These are phyloP conservation scores for Hypselothyrea guttata DNA, from an alignment of 2,888 invertebrate genomes.

Conservation along the genomic window DNA sequence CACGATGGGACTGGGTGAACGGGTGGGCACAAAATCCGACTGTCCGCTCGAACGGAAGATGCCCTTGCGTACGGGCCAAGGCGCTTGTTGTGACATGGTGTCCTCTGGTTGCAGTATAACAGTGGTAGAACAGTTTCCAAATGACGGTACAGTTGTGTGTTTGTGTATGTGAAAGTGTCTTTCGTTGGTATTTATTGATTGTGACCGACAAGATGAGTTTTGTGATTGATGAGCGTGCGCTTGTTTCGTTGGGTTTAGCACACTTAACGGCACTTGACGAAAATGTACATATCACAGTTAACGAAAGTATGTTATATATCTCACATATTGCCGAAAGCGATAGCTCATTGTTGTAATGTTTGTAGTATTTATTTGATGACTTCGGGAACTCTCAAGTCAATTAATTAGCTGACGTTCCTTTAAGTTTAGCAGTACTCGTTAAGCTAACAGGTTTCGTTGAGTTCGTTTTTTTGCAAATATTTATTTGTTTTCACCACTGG, in stretches of 20 bases:
- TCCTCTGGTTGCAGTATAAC: not conserved
- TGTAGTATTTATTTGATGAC: constrained; percentile 3
- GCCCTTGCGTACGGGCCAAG: constrained; percentile 89
- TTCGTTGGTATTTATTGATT: constrained; percentile 35
- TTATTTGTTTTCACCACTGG: too few species aligned
- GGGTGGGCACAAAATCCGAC: constrained; percentile 81
- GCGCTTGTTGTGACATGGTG: constrained; percentile 84
- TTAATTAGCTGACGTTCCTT: constrained; percentile 13
- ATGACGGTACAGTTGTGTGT: not conserved
- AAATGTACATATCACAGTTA: constrained; percentile 24
- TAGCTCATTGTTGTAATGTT: constrained; percentile 46
- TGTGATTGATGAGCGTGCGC: constrained; percentile 39
- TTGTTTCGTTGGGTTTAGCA: constrained; percentile 21
- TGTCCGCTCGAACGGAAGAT: constrained; percentile 83
- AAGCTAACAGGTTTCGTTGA: constrained; percentile 3
- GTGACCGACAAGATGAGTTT: constrained; percentile 61
- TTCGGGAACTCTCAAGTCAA: constrained; percentile 9
- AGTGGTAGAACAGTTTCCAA: not conserved
- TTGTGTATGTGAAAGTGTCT: constrained; percentile 1
- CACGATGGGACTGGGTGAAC: constrained; percentile 82
- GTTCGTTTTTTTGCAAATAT: not conserved
- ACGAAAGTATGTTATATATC: constrained; percentile 44
- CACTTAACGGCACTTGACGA: constrained; percentile 53
- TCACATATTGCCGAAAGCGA: constrained; percentile 66
- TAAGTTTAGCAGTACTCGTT: constrained; percentile 10